These are phyloP conservation scores for Linnaemya vulpina DNA, from an alignment of 2,888 invertebrate species.

Conservation along the genomic window DNA sequence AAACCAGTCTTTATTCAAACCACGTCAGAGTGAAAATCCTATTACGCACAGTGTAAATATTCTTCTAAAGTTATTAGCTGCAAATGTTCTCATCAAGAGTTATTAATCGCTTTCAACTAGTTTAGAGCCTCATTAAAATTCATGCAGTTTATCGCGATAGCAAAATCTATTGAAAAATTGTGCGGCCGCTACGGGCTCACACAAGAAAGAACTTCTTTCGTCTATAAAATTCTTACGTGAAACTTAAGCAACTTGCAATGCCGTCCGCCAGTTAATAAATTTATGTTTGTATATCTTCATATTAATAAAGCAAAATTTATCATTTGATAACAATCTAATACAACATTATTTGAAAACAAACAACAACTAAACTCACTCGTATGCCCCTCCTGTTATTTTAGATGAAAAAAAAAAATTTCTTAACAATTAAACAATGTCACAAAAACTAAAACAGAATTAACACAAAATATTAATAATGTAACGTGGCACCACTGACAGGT, in stretches of 20 bases:
- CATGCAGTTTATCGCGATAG: conserved; percentile 19
- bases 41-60: not conserved
- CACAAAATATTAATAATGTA: conserved; percentile 73
- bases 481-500: conserved; percentile 70
- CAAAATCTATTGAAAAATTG: conserved; percentile 53
- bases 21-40: not conserved
- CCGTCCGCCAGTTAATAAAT: not conserved
- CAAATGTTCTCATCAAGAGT: conserved; percentile 41
- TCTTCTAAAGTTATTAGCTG: not conserved
- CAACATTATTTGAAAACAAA: conserved; percentile 57
- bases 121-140: conserved; percentile 32
- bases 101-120: conserved; percentile 52
- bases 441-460: conserved; percentile 76
- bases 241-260: conserved; percentile 15
- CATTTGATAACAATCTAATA: conserved; percentile 66
- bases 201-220: not conserved
- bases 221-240: not conserved
- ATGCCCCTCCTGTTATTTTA: conserved; percentile 25
- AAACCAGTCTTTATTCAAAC: too few relatives aligned
- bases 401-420: conserved; percentile 56
- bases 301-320: conserved; percentile 55
- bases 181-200: not conserved
- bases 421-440: conserved; percentile 72
- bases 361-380: not conserved
- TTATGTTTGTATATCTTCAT: not conserved